Base-by-base conservation (phyloP, 1,140 invertebrate genomes). In the Gryon sp. region DNA sequence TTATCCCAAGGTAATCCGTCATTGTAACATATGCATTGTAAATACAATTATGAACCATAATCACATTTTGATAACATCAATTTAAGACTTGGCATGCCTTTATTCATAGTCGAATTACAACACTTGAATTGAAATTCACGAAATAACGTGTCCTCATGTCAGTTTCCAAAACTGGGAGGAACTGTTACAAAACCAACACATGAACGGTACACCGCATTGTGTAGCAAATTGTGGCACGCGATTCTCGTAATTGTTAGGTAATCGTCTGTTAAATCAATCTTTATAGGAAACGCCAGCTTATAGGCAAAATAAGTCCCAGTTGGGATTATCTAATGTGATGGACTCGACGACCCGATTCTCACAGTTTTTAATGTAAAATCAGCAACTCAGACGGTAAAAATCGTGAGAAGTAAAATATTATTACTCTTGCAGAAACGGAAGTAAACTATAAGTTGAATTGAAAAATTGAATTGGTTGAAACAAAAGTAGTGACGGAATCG, bases 331-430 rank as follows among this genome's bases (percentile, higher is more conserved):
- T 65, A 83, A 86, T 60, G 14, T 11, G 57, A 74, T 69, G 62
- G 70, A 72, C 53, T 72, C 40, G 59, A 34, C 69, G 77, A 81
- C 82, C 82, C 57, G 59, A 55, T 82, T 84, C 82, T 82, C 82
- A 84, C 82, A 79, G 74, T 77, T n/a, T n/a, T n/a, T 40, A 26
- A 53, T 36, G 41, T 41, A 70, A 52, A 70, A 68, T 80, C 74
- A 63, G 24, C 78, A 24, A 57, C n/a, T n/a, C 32, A 34, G 14
- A 22, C 55, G 18, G 24, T 18, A 36, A 60, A 63, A 80, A 74
- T 70, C 66, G 74, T 74, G 73, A 80, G 78, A 80, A 74, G 52
- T 43, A 74, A 69, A 76, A 69, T 69, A 57, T 59, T 36, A 30
- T 50, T 20, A n/a, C n/a, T n/a, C n/a, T n/a, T n/a, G n/a, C 11